Percentiles rank a stretch among this genome's conserved stretches.
Conservation (phyloP, 1,140 invertebrate genomes). For the Saccostrea echinata region DNA sequence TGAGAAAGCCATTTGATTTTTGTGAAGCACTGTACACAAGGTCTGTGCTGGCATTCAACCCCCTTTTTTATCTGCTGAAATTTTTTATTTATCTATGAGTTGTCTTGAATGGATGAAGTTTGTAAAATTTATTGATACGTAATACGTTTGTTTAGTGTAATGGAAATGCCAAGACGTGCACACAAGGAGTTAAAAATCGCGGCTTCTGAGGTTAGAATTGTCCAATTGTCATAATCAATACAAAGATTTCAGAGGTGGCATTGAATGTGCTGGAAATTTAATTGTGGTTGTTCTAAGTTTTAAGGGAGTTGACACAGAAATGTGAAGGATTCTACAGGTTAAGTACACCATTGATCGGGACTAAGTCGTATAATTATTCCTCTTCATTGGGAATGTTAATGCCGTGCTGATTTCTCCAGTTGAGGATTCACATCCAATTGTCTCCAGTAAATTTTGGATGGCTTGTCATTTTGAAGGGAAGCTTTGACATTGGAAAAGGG, state of each 20-base stretch:
- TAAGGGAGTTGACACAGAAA: conserved; percentile 23
- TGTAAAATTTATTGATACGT: neutral
- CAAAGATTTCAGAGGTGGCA: neutral
- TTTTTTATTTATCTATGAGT: neutral
- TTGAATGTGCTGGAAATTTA: neutral
- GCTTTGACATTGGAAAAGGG: neutral
- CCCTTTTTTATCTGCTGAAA: neutral
- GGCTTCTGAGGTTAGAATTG: neutral
- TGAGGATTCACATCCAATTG: neutral
- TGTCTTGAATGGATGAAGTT: neutral
- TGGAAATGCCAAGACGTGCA: neutral
- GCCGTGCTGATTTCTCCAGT: neutral
- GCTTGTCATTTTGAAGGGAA: neutral
- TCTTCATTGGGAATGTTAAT: conserved; percentile 31
- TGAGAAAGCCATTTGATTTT: neutral
- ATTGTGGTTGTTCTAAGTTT: neutral
- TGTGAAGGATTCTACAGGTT: neutral
- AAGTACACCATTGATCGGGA: neutral
- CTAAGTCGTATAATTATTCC: neutral
- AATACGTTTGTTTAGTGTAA: neutral
- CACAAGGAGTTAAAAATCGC: neutral
- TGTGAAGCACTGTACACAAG: neutral
- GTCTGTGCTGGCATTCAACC: neutral
- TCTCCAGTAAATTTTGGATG: conserved; percentile 1
- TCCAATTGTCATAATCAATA: conserved; percentile 21